Evolutionary conservation across 2,113 vertebrate species (phyloP).

Genomic region (Lasiurus borealis): DNA sequence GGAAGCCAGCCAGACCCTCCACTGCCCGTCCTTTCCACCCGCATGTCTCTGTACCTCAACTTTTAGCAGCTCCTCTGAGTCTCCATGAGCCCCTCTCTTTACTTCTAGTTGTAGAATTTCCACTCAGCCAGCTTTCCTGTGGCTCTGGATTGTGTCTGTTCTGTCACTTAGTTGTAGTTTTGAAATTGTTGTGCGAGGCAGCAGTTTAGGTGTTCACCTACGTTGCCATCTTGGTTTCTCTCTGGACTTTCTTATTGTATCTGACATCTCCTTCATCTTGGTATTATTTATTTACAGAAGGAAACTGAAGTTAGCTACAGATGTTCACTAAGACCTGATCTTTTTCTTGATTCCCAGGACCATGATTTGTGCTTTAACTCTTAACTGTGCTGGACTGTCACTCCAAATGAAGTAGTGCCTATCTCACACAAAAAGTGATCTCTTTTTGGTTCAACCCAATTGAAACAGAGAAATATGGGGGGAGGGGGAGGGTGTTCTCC

Average conservation of each 20-base stretch:
- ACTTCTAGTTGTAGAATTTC: too few relatives aligned
- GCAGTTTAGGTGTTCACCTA: too few relatives aligned
- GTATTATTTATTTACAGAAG: not conserved
- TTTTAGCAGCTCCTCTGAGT: too few relatives aligned
- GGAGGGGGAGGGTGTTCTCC: not conserved
- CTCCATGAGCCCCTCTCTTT: too few relatives aligned
- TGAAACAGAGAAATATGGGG: not conserved
- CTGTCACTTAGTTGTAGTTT: too few relatives aligned
- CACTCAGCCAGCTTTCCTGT: too few relatives aligned
- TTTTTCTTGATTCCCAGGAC: not conserved
- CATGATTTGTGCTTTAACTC: not conserved
- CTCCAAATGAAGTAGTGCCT: not conserved
- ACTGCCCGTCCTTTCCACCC: too few relatives aligned
- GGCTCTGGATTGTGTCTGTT: too few relatives aligned
- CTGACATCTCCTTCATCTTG: not conserved
- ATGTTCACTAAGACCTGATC: not conserved
- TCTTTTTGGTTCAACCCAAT: not conserved
- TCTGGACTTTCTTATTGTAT: slow-evolving; percentile 1
- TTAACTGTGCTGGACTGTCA: not conserved
- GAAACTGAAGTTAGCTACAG: not conserved
- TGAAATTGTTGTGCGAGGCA: too few relatives aligned
- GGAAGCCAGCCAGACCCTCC: too few relatives aligned
- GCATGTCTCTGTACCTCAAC: too few relatives aligned
- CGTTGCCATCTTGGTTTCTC: not conserved
- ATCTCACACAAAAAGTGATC: not conserved